A percentile compares a stretch with the other conserved stretches of the same genome.
Conservation (phyloP, 1,140 invertebrate species). For the Protaetia brevitarsis region DNA sequence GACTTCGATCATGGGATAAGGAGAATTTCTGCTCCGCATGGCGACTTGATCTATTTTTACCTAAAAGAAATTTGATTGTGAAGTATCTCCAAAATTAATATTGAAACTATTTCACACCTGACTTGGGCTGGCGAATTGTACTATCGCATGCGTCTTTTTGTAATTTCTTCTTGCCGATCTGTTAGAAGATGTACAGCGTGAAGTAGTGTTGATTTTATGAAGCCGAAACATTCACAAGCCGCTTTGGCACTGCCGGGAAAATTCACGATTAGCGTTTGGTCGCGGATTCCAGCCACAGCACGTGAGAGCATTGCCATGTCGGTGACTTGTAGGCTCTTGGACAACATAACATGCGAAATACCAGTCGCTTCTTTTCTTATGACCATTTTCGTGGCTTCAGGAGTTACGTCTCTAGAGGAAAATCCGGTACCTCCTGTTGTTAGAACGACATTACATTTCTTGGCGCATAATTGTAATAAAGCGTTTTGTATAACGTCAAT, state of each 20-base stretch:
- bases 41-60: conserved; percentile 57
- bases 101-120: conserved; percentile 1
- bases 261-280: conserved; percentile 84
- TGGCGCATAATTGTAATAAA: conserved; percentile 63
- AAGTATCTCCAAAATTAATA: too few species aligned
- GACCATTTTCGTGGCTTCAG: conserved; percentile 82
- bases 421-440: conserved; percentile 96
- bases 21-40: conserved; percentile 65
- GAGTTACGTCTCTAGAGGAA: conserved; percentile 85
- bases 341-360: conserved; percentile 58
- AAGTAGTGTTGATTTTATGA: conserved; percentile 64
- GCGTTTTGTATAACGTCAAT: conserved; percentile 50
- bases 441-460: conserved; percentile 70
- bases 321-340: conserved; percentile 69
- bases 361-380: conserved; percentile 77
- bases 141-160: conserved; percentile 50
- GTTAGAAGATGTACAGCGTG: conserved; percentile 82
- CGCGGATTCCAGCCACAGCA: conserved; percentile 72
- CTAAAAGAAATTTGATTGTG: conserved; percentile 23
- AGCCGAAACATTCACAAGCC: conserved; percentile 75
- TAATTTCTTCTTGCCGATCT: conserved; percentile 54
- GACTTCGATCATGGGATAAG: conserved; percentile 76
- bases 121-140: background rate
- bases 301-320: conserved; percentile 84
- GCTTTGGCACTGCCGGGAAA: conserved; percentile 92